Percentiles rank a stretch among this genome's conserved stretches.
Evolutionary conservation across 2,797 vertebrate species (phyloP).

Genomic region (Sciurus carolinensis): DNA sequence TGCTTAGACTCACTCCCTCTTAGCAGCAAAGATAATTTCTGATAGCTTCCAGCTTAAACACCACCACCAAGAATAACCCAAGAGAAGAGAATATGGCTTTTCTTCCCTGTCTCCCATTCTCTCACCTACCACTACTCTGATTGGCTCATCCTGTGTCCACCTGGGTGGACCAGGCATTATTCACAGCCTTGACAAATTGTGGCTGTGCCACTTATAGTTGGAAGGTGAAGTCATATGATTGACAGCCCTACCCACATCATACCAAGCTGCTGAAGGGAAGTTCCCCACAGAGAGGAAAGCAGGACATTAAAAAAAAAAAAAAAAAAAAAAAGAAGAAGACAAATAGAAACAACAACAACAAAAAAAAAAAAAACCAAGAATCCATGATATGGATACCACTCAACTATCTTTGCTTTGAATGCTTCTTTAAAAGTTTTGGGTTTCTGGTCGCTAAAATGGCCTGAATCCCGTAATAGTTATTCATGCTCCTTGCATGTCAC

Average conservation of each 20-base stretch:
- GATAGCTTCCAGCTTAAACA: not conserved
- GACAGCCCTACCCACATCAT: not conserved
- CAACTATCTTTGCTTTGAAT: not conserved
- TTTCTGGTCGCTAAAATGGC: not conserved
- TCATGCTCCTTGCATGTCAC: not conserved
- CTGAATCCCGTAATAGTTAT: no score
- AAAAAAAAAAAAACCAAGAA: not conserved
- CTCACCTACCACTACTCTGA: not conserved
- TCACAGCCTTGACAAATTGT: not conserved
- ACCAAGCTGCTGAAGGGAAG: not conserved
- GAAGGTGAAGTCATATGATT: not conserved
- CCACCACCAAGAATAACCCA: not conserved
- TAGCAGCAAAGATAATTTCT: not conserved
- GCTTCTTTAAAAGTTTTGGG: not conserved
- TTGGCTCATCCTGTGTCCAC: not conserved
- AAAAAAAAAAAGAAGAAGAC: no score
- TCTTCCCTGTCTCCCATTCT: not conserved
- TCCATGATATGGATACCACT: not conserved
- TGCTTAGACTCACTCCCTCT: not conserved
- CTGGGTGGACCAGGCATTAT: no score
- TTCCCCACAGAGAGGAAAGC: not conserved
- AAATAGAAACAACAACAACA: no score
- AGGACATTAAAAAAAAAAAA: not conserved
- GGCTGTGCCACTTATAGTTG: not conserved
- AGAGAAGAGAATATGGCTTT: not conserved